Evolutionary conservation across 2,888 invertebrate genomes (phyloP), one percentile per base, ranked within the genome.

Genomic region (Unio delphinus): DNA sequence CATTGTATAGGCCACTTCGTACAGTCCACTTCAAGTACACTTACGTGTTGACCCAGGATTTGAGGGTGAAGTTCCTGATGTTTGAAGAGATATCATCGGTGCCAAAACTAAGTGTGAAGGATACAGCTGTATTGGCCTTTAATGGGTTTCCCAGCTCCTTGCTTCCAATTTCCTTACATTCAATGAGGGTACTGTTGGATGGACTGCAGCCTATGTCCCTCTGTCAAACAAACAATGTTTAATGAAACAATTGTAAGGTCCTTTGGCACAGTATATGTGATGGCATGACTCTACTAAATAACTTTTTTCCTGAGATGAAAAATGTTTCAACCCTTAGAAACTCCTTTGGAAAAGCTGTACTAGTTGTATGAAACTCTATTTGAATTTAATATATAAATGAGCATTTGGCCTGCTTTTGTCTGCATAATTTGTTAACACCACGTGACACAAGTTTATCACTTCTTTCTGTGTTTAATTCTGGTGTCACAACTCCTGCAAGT

Each of bases 41-140:
- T 96, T 96, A 89, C 15, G 97, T 96, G 90, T 97, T 97, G 0
- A 95, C 95, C 91, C 94, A 94, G 5, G 96, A 92, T 4, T 92
- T 90, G 85, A 98, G 94, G 67, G 92, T 79, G 30, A 90, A 80
- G 15, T 81, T 73, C 56, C 73, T 45, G 3, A 72, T 67, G 11
- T 68, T 45, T 20, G 80, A 66, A 0, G 80, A 66, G n/a, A 64
- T 57, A 17, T 76, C 56, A 17, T 75, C 67, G 8, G 80, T 72
- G 34, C 73, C 67, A 45, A 85, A 79, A 55, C 65, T 72, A 4
- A 85, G 59, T 3, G 60, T 70, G 67, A 85, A 84, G 60, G 64
- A 62, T 20, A 79, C 65, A 0, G 57, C 61, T 28, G 68, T 73
- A 7, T 67, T 69, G 4, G 67, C 65, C 34, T 75, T 73, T 20